phyloP scores from a whole-genome alignment of 2,888 invertebrate genomes.

The Andrena praecox region DNA sequence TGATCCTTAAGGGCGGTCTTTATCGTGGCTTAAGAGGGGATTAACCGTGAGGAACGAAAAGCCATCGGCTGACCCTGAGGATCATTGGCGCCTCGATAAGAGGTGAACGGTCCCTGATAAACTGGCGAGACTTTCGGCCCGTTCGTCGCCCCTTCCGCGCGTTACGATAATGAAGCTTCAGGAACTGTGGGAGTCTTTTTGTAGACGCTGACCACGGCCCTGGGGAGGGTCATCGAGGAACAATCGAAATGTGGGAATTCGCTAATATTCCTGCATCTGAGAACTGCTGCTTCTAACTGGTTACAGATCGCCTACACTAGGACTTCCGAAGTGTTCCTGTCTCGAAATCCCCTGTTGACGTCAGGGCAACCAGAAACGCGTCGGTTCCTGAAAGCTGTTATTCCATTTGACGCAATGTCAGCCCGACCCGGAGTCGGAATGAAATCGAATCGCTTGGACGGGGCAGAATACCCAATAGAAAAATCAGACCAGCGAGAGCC shows the following conservation, averaged over 20 bases:
- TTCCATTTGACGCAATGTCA: too few species aligned
- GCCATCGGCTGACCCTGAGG: slow-evolving; percentile 77
- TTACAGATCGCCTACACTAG: too few species aligned
- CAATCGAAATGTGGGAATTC: too few species aligned
- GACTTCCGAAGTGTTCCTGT: too few species aligned
- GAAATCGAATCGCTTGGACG: slow-evolving; percentile 19
- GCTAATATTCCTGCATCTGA: too few species aligned
- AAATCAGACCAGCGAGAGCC: slow-evolving; percentile 33
- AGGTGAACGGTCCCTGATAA: slow-evolving; percentile 72
- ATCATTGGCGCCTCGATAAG: slow-evolving; percentile 81
- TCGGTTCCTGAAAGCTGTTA: too few species aligned
- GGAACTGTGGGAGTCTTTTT: slow-evolving; percentile 1
- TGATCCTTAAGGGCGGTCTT: slow-evolving; percentile 71
- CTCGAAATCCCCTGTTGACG: too few species aligned
- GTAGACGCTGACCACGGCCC: background rate
- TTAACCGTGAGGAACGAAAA: slow-evolving; percentile 82
- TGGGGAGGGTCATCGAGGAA: too few species aligned
- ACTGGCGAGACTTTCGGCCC: slow-evolving; percentile 33
- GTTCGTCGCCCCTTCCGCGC: slow-evolving; percentile 51
- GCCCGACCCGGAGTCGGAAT: too few species aligned
- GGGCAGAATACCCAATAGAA: slow-evolving; percentile 1
- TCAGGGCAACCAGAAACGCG: too few species aligned
- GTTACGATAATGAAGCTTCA: slow-evolving; percentile 55
- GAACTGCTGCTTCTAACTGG: too few species aligned
- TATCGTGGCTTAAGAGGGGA: slow-evolving; percentile 77